Evolutionary conservation across 2,888 invertebrate species (phyloP).

Genomic region (Stenurella melanura): DNA sequence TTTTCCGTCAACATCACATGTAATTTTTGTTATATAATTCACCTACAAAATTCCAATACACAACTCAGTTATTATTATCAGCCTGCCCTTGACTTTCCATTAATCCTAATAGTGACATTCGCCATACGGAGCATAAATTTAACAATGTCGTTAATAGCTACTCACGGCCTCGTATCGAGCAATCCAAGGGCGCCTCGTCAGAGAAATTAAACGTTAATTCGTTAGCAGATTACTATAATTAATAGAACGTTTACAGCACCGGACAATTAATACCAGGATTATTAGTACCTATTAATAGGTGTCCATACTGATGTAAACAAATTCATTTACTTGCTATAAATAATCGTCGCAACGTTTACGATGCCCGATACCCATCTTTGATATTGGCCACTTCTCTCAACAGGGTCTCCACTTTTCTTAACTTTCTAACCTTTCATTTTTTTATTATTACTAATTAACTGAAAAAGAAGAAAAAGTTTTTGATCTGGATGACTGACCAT

Average conservation of each 20-base stretch:
- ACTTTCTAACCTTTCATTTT: too few relatives aligned
- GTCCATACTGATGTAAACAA: not conserved
- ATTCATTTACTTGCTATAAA: not conserved
- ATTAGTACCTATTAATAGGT: not conserved
- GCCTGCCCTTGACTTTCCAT: conserved; percentile 31
- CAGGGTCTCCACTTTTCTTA: too few relatives aligned
- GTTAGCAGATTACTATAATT: not conserved
- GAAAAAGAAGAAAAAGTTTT: too few relatives aligned
- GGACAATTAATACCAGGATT: not conserved
- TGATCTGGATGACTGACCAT: too few relatives aligned
- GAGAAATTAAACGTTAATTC: not conserved
- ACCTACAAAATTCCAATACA: not conserved
- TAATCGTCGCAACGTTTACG: too few relatives aligned
- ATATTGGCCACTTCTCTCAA: too few relatives aligned
- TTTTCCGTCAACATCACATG: too few relatives aligned
- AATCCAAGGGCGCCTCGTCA: conserved; percentile 8
- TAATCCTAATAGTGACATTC: conserved; percentile 4
- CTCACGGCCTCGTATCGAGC: not conserved
- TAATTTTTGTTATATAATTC: conserved; percentile 7
- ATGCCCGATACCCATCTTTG: too few relatives aligned
- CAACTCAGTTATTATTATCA: not conserved
- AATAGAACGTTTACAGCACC: not conserved
- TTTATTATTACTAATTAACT: too few relatives aligned
- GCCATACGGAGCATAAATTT: conserved; percentile 7
- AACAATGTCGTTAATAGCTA: conserved; percentile 11